Evolutionary conservation across 92 coral and sea anemone genomes (phyloP).

Genomic region (Bergia puertoricense): DNA sequence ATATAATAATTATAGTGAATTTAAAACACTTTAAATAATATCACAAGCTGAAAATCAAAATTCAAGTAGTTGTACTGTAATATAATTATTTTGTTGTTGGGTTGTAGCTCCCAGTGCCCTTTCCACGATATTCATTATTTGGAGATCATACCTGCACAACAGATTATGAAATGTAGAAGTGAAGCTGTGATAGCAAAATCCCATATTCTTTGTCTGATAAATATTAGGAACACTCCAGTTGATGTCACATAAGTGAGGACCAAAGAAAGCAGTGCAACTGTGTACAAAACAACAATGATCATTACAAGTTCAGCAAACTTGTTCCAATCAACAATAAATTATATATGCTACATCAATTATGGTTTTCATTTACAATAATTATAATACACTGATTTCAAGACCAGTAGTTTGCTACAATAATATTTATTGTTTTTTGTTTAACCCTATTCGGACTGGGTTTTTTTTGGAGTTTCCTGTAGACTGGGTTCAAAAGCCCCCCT

Average conservation of each 20-base stretch:
- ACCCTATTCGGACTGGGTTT: no score
- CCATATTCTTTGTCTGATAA: slow-evolving; percentile 82
- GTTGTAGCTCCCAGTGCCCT: not conserved
- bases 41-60: not conserved
- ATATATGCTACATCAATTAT: no score
- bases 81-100: not conserved
- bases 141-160: slow-evolving; percentile 84
- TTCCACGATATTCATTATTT: not conserved
- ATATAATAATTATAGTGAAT: no score
- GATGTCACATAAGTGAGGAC: slow-evolving; percentile 71
- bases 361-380: no score
- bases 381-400: no score
- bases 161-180: slow-evolving; percentile 67
- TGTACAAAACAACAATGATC: not conserved
- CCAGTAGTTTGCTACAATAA: no score
- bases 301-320: no score
- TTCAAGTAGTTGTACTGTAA: not conserved
- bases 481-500: no score
- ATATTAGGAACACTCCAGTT: slow-evolving; percentile 74
- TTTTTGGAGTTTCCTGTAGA: no score
- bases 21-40: no score
- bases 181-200: slow-evolving; percentile 87
- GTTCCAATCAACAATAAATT: no score
- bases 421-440: no score
- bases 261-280: slow-evolving; percentile 76